Evolutionary conservation across 2,888 invertebrate species (phyloP).

Genomic region (Lycaena phlaeas): DNA sequence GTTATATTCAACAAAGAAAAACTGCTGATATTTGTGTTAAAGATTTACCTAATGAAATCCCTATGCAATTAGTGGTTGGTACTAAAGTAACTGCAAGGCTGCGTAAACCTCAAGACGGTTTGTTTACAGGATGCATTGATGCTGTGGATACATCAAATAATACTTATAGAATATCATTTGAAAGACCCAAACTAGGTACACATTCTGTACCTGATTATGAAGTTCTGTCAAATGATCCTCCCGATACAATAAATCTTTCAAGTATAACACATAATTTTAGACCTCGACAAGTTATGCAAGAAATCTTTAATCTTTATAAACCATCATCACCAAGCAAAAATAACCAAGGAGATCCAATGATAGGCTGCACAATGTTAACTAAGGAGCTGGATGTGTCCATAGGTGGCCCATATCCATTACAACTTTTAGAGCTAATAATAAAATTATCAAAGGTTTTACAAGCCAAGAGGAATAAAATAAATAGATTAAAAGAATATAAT

Average conservation of each 20-base stretch:
- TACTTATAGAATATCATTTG: constrained; percentile 95
- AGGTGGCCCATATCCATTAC: constrained; percentile 85
- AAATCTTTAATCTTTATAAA: constrained; percentile 62
- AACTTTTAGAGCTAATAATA: constrained; percentile 89
- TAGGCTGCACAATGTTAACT: constrained; percentile 67
- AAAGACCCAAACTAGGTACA: constrained; percentile 91
- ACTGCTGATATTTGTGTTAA: constrained; percentile 84
- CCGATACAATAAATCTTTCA: constrained; percentile 90
- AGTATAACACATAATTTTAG: constrained; percentile 87
- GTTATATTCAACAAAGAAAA: constrained; percentile 94
- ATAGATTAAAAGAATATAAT: constrained; percentile 88
- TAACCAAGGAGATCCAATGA: constrained; percentile 80
- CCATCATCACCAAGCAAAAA: constrained; percentile 40
- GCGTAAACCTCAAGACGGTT: constrained; percentile 93
- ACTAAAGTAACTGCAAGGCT: constrained; percentile 94
- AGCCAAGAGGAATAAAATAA: constrained; percentile 86
- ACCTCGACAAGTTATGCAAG: constrained; percentile 76
- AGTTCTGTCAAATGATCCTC: constrained; percentile 93
- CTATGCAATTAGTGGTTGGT: constrained; percentile 94
- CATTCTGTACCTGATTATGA: constrained; percentile 98
- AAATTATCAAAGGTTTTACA: constrained; percentile 88
- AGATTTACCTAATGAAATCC: constrained; percentile 95
- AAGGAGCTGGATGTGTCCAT: constrained; percentile 67
- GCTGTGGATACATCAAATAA: constrained; percentile 96
- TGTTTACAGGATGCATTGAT: constrained; percentile 94